These are phyloP conservation scores for Tuta absoluta DNA, from an alignment of 2,888 invertebrate species.

Conservation along the genomic window DNA sequence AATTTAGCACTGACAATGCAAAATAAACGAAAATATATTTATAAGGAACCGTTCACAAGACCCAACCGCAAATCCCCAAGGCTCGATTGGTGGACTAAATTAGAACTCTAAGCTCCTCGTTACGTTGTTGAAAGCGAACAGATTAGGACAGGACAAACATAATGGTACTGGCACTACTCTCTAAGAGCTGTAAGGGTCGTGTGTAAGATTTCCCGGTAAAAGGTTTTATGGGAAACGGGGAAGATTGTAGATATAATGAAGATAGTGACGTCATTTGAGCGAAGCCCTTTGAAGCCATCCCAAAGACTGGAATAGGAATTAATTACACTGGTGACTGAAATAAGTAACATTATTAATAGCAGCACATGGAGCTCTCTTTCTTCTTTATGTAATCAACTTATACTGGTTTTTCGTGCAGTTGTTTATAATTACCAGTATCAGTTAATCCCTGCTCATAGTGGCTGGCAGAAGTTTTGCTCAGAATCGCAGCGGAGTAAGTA, in stretches of 20 bases:
- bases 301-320: neutral
- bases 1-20: too few relatives aligned
- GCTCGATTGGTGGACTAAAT: slow-evolving; percentile 52
- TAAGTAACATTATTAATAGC: too few relatives aligned
- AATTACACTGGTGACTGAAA: too few relatives aligned
- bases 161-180: slow-evolving; percentile 1
- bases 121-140: slow-evolving; percentile 39
- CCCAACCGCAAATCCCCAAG: slow-evolving; percentile 36
- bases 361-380: too few relatives aligned
- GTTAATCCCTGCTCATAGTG: too few relatives aligned
- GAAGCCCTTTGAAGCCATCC: neutral
- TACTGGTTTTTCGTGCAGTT: too few relatives aligned
- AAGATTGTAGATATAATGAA: neutral
- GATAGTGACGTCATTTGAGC: neutral
- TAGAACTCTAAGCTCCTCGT: slow-evolving; percentile 52
- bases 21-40: too few relatives aligned
- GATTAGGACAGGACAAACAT: slow-evolving; percentile 32
- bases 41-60: neutral
- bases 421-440: too few relatives aligned
- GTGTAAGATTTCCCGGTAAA: slow-evolving; percentile 14
- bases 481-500: too few relatives aligned
- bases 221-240: slow-evolving; percentile 5
- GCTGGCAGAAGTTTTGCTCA: too few relatives aligned
- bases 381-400: too few relatives aligned
- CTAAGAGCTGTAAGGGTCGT: slow-evolving; percentile 17